Base-by-base conservation (phyloP, 92 coral and sea anemone species). In the Parazoanthus swiftii region DNA sequence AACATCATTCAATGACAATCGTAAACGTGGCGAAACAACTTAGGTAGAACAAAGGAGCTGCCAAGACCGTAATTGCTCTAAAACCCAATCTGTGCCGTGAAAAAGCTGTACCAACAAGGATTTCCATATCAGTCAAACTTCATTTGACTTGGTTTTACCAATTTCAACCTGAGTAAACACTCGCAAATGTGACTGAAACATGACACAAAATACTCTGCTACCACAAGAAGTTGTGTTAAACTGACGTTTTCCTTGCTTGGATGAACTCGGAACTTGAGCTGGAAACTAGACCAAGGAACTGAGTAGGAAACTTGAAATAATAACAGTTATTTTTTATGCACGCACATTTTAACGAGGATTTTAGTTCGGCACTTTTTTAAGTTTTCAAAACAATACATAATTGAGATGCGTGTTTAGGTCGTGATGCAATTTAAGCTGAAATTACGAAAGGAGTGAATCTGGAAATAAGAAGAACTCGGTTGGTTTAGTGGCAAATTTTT, bases 41-140 rank as follows among this genome's bases (percentile, higher is more conserved):
- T 29, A 72, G 76, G 42, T 15, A 72, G 25, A 16, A 63, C 68
- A 63, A 63, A 38, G 46, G 9, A 39, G 16, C 2, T 13, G 51
- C 43, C 51, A 44, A 13, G 26, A 39, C 50, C 21, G 10, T 38
- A 75, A 75, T 75, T 75, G 79, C 26, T 8, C 36, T 23, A 78
- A 43, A 23, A 50, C n/a, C 39, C 42, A n/a, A 67, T 33, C 35
- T 63, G 5, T 37, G 26, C 51, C 33, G 21, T 42, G 35, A 68
- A 29, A 74, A 70, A 74, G 75, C 74, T 84, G 87, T 70, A 38
- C 33, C 37, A 65, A 39, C 59, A 84, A 10, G 5, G 58, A 70
- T 70, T 84, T 59, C 59, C 87, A 70, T 84, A 63, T 67, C 63
- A 84, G 68, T 21, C 38, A 29, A 51, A 39, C 48, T 51, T n/a